A percentile compares a stretch with the other conserved stretches of the same genome.
Evolutionary conservation across 1,140 invertebrate genomes (phyloP).

Genomic region (Bacillus rossius): DNA sequence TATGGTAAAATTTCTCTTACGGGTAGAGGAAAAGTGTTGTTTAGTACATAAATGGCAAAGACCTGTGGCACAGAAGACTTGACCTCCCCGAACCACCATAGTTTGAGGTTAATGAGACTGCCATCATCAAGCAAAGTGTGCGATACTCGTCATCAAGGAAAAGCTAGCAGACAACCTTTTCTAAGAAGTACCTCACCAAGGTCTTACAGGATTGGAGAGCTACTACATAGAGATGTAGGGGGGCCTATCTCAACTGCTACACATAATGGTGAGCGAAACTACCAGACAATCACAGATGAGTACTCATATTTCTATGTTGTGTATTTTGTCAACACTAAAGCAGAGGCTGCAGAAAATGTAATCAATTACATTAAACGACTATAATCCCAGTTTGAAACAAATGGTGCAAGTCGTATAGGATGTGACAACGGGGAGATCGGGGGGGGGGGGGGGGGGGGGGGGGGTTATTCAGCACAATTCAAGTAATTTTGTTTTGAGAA

Average conservation of each 20-base stretch:
- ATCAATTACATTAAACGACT: neutral
- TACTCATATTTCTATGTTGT: neutral
- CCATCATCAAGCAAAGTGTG: neutral
- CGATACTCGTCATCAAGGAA: neutral
- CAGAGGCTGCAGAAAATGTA: neutral
- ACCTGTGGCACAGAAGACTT: no score
- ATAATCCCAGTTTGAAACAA: neutral
- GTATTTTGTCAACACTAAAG: neutral
- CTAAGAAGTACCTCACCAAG: neutral
- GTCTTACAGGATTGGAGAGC: neutral
- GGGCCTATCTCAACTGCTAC: neutral
- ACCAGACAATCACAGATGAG: neutral
- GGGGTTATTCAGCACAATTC: slow-evolving; percentile 5
- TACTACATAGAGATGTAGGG: neutral
- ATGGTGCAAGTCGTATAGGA: no score
- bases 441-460: no score
- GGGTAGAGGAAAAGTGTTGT: no score
- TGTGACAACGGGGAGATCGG: no score
- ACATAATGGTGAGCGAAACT: neutral
- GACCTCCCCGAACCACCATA: no score
- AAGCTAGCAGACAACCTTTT: neutral
- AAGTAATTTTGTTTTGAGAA: slow-evolving; percentile 25
- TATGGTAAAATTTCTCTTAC: no score
- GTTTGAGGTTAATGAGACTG: no score
- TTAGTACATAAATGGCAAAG: no score